Conservation (phyloP, 2,888 invertebrate genomes). For the Lampropteryx suffumata region DNA sequence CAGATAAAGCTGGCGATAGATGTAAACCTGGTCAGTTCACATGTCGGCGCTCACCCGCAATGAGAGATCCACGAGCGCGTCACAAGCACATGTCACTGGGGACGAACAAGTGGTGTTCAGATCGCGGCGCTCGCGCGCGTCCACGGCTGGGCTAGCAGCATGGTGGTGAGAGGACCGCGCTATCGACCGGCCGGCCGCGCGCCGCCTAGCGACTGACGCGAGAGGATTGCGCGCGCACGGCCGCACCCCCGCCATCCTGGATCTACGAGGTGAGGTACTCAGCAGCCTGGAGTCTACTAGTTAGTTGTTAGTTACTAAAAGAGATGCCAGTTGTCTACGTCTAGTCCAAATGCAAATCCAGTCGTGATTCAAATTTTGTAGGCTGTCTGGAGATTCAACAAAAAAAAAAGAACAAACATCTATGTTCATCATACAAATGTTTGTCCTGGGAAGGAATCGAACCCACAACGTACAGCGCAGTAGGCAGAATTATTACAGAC, state of each 20-base stretch:
- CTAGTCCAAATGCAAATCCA: too few species aligned
- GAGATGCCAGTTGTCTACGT: background rate
- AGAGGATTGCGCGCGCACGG: constrained; percentile 72
- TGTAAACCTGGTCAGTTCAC: background rate
- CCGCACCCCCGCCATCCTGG: constrained; percentile 42
- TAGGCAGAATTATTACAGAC: too few species aligned
- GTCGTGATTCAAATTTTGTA: too few species aligned
- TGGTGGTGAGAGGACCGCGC: constrained; percentile 58
- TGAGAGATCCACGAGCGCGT: constrained; percentile 6
- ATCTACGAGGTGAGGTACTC: constrained; percentile 27
- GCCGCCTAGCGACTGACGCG: constrained; percentile 74
- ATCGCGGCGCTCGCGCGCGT: constrained; percentile 53
- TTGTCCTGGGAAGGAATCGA: too few species aligned
- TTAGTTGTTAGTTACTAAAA: too few species aligned
- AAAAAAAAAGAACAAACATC: too few species aligned
- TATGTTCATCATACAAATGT: too few species aligned
- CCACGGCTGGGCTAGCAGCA: constrained; percentile 61
- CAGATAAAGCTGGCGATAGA: too few species aligned
- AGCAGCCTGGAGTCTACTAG: background rate
- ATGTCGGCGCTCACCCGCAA: constrained; percentile 18
- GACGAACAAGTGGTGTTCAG: constrained; percentile 38
- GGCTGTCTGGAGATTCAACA: too few species aligned
- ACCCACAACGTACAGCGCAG: too few species aligned
- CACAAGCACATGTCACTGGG: constrained; percentile 18
- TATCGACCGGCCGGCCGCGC: constrained; percentile 79